phyloP scores from a whole-genome alignment of 2,888 invertebrate species.

The Dolichopus griseipennis region DNA sequence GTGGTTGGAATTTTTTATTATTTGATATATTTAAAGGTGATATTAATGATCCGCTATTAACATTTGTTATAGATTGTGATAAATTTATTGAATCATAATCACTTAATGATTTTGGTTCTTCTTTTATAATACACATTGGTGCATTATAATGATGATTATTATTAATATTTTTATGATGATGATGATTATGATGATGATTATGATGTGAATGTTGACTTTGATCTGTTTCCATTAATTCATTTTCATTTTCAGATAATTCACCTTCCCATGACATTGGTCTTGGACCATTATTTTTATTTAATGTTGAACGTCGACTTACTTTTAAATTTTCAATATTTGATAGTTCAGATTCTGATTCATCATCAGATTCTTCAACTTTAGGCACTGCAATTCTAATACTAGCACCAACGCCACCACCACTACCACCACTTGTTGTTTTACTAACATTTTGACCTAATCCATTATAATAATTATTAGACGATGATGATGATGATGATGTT shows the following conservation, averaged over 20 bases:
- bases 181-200: not conserved
- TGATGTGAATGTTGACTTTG: conserved; percentile 33
- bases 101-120: conserved; percentile 15
- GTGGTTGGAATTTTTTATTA: conserved; percentile 1
- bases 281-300: conserved; percentile 42
- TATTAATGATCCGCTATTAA: conserved; percentile 12
- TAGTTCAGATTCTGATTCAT: conserved; percentile 41
- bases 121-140: conserved; percentile 17
- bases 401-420: conserved; percentile 24
- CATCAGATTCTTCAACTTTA: conserved; percentile 36
- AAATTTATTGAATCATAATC: conserved; percentile 19
- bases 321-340: conserved; percentile 42
- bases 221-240: conserved; percentile 46
- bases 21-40: conserved; percentile 11
- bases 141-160: conserved; percentile 19
- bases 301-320: conserved; percentile 47
- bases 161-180: not conserved
- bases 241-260: conserved; percentile 71
- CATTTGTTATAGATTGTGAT: conserved; percentile 13
- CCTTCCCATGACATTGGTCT: conserved; percentile 95
- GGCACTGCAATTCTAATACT: conserved; percentile 32
- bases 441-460: conserved; percentile 18
- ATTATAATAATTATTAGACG: conserved; percentile 6
- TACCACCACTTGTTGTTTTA: conserved; percentile 29
- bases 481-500: conserved; percentile 18